Base-by-base conservation (phyloP, 2,113 vertebrate genomes). In the Lichenostomus cassidix region DNA sequence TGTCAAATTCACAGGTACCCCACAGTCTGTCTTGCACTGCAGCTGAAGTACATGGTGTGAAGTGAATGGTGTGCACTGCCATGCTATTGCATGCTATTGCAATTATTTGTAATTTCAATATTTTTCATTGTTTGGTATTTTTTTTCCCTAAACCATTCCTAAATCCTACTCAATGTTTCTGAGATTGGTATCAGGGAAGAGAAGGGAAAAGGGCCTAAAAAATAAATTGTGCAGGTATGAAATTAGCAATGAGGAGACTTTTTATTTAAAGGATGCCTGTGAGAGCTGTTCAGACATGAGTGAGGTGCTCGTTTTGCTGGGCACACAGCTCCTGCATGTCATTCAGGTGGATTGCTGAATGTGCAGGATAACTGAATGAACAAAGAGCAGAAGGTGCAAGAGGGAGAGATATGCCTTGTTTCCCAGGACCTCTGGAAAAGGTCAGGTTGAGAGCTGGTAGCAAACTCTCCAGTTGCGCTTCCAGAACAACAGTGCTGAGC, bases 41-140 rank as follows among this genome's bases (percentile, higher is more conserved):
- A 76, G 49, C 49, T 78, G 65, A 90, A 55, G 21, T 59, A 27
- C 15, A 3, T 3, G 11, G 20, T 37, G 37, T 78, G 65, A 90
- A 55, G 21, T 59, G 24, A 14, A 3, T 3, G 11, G 20, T 42
- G 9, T 47, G 35, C 0, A 1, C n/a, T 69, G 37, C 44, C 27
- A 14, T 0, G 1, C 41, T 52, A 33, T 6, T 56, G 29, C 27
- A 60, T 0, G 1, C 41, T 52, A 33, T 6, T 56, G 29, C 27
- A 60, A 31, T 81, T 87, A 33, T 44, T 89, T 53, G 27, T n/a
- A n/a, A 71, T 56, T 83, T 75, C 27, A 44, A 3, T 27, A 3
- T 73, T 56, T 52, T 69, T 37, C 12, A 16, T 29, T 31, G 9
- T 39, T 75, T 11, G 29, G 5, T 46, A 15, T 11, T 12, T 47